These are phyloP conservation scores for Oasisia sp. DNA, from an alignment of 2,888 invertebrate species.

Conservation along the genomic window DNA sequence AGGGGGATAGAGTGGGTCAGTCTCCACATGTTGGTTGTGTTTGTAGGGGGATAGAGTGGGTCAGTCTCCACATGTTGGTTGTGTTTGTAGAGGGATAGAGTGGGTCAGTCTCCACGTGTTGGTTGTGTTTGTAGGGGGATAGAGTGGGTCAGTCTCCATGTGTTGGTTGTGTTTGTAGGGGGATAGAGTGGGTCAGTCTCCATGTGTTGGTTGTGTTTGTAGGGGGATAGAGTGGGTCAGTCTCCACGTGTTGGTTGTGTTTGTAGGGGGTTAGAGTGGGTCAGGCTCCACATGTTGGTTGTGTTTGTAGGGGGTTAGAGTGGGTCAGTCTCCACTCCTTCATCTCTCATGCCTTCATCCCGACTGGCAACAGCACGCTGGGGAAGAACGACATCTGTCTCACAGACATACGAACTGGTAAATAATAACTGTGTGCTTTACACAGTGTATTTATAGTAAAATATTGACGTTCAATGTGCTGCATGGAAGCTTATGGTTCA, in stretches of 20 bases:
- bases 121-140: too few relatives aligned
- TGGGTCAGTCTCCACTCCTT: constrained; percentile 62
- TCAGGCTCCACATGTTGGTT: constrained; percentile 38
- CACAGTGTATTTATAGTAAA: too few relatives aligned
- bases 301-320: constrained; percentile 60
- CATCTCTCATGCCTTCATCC: constrained; percentile 58
- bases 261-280: constrained; percentile 64
- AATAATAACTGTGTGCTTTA: not conserved
- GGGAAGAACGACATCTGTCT: constrained; percentile 67
- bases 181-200: constrained; percentile 64
- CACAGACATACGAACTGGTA: not conserved
- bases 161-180: constrained; percentile 47
- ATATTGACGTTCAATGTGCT: too few relatives aligned
- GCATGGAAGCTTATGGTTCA: too few relatives aligned
- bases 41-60: not conserved
- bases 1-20: constrained; percentile 65
- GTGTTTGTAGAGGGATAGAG: constrained; percentile 60
- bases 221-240: not conserved
- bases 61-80: not conserved
- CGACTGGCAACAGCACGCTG: constrained; percentile 51
- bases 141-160: not conserved
- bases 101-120: constrained; percentile 57
- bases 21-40: constrained; percentile 41
- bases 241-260: not conserved
- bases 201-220: constrained; percentile 28